These are phyloP conservation scores for Drosophila austrosaltans DNA, from an alignment of 2,888 invertebrate species.

Conservation along the genomic window DNA sequence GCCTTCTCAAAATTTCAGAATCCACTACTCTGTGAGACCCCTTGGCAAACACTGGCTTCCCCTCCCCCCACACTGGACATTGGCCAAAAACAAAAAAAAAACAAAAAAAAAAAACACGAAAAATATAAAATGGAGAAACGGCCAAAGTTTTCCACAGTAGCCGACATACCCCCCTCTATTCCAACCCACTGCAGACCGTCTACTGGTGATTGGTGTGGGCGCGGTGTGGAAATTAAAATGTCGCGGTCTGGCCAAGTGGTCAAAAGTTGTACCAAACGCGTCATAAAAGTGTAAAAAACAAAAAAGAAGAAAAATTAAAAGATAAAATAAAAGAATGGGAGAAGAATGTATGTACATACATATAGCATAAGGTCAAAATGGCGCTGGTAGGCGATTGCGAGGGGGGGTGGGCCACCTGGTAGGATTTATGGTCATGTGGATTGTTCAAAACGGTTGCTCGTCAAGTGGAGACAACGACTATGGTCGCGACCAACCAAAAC, in stretches of 20 bases:
- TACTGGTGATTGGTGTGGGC: slow-evolving; percentile 10
- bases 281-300: slow-evolving; percentile 56
- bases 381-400: not conserved
- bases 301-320: slow-evolving; percentile 28
- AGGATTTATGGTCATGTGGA: slow-evolving; percentile 75
- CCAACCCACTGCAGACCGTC: not conserved
- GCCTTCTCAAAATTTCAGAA: slow-evolving; percentile 9
- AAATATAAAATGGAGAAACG: not conserved
- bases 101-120: slow-evolving; percentile 2
- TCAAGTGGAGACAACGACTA: slow-evolving; percentile 62
- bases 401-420: slow-evolving; percentile 26
- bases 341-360: slow-evolving; percentile 24
- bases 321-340: slow-evolving; percentile 14
- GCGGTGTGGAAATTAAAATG: slow-evolving; percentile 72
- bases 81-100: slow-evolving; percentile 6
- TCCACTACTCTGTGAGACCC: not conserved
- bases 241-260: slow-evolving; percentile 72
- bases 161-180: not conserved
- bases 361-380: slow-evolving; percentile 32
- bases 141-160: slow-evolving; percentile 1
- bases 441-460: slow-evolving; percentile 59
- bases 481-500: slow-evolving; percentile 15
- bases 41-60: not conserved
- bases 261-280: slow-evolving; percentile 67
- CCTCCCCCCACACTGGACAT: not conserved